These are phyloP conservation scores for Harlomillsia oculata DNA, from an alignment of 1,140 invertebrate genomes.

Conservation along the genomic window DNA sequence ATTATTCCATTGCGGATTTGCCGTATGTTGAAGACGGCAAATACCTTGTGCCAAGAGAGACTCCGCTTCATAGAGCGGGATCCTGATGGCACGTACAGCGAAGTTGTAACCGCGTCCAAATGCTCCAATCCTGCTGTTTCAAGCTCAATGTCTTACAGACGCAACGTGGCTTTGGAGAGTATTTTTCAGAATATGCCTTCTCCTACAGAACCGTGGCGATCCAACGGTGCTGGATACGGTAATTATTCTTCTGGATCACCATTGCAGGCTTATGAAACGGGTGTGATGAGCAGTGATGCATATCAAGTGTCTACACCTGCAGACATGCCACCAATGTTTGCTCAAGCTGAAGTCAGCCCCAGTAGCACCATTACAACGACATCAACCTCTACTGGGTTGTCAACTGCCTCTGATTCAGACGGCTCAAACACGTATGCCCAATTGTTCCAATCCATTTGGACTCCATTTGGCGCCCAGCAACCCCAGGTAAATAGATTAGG, in stretches of 20 bases:
- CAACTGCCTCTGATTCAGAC: constrained; percentile 1
- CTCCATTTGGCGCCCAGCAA: constrained; percentile 23
- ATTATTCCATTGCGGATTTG: constrained; percentile 13
- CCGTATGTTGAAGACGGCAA: constrained; percentile 13
- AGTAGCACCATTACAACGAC: background rate
- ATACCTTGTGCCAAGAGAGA: constrained; percentile 8
- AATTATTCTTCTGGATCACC: constrained; percentile 1
- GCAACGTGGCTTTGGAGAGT: constrained; percentile 30
- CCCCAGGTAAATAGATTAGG: constrained; percentile 10
- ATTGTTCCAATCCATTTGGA: constrained; percentile 29
- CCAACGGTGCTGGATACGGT: background rate
- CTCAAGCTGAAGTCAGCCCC: background rate
- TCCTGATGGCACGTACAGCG: constrained; percentile 4
- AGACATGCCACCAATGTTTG: background rate
- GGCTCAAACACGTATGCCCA: constrained; percentile 5
- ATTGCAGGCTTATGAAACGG: background rate
- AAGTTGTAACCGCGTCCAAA: constrained; percentile 3
- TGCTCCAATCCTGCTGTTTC: constrained; percentile 1
- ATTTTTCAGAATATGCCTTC: constrained; percentile 23
- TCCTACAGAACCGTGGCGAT: background rate
- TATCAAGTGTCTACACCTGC: background rate
- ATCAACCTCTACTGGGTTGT: constrained; percentile 3
- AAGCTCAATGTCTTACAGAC: constrained; percentile 13
- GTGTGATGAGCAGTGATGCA: background rate
- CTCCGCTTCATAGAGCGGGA: constrained; percentile 22